Percentiles rank a stretch among this genome's conserved stretches.
phyloP scores from a whole-genome alignment of 2,113 vertebrate genomes.

The Hyaena hyaena region DNA sequence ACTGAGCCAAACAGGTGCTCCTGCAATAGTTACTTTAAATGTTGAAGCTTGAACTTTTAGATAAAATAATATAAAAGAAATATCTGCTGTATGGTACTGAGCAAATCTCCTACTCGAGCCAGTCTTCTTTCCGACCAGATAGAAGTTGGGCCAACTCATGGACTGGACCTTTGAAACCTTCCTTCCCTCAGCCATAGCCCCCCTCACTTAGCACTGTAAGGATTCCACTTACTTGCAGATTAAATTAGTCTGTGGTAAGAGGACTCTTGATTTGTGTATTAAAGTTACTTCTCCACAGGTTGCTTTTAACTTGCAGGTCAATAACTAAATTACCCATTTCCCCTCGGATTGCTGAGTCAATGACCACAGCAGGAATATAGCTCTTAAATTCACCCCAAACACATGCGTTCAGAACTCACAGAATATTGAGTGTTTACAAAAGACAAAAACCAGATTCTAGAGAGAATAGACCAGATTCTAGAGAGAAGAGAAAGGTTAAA shows the following conservation, averaged over 20 bases:
- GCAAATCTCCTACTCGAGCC: not conserved
- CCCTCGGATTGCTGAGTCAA: not conserved
- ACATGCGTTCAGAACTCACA: not conserved
- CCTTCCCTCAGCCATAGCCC: not conserved
- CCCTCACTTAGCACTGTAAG: not conserved
- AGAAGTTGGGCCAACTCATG: not conserved
- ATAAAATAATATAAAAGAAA: not conserved
- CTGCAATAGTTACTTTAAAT: not conserved
- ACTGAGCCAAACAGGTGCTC: too few relatives aligned
- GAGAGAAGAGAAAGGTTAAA: not conserved
- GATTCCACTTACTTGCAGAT: not conserved
- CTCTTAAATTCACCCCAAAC: not conserved
- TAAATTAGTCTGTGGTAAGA: constrained; percentile 8
- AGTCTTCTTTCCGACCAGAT: not conserved
- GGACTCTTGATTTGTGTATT: not conserved
- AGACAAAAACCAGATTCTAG: not conserved
- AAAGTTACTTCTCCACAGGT: not conserved
- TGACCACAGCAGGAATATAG: not conserved
- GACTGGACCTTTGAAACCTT: not conserved
- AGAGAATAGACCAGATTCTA: not conserved
- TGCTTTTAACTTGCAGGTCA: constrained; percentile 43
- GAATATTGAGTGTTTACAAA: not conserved
- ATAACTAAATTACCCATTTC: not conserved
- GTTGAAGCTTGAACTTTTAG: not conserved
- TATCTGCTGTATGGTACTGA: not conserved